phyloP scores from a whole-genome alignment of 2,797 vertebrate species.

The Sebastes itinus region DNA sequence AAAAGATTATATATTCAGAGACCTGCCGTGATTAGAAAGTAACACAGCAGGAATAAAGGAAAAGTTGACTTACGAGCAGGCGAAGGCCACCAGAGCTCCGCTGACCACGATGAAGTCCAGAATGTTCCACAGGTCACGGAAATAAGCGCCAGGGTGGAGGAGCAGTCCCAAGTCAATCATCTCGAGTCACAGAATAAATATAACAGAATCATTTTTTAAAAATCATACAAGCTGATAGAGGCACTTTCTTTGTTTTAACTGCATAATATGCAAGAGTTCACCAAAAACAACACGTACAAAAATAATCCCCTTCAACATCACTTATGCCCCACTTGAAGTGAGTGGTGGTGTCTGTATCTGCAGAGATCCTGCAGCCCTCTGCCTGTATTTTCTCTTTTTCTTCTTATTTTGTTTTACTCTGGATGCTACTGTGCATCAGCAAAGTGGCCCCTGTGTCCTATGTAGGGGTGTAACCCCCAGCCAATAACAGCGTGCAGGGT shows the following conservation, averaged over 20 bases:
- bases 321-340: too few relatives aligned
- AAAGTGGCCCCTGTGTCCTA: too few relatives aligned
- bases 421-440: too few relatives aligned
- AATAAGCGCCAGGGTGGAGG: slow-evolving; percentile 96
- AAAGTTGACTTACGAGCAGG: slow-evolving; percentile 93
- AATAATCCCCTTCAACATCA: too few relatives aligned
- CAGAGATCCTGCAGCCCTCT: too few relatives aligned
- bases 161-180: slow-evolving; percentile 97
- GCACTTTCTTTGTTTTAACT: background rate
- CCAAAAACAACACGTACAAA: too few relatives aligned
- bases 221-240: background rate
- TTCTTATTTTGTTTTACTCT: too few relatives aligned
- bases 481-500: too few relatives aligned
- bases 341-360: too few relatives aligned
- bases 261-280: too few relatives aligned
- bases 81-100: slow-evolving; percentile 98
- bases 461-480: rapidly evolving
- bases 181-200: slow-evolving; percentile 66
- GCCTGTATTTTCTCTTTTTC: too few relatives aligned
- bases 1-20: background rate
- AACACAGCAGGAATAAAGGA: background rate
- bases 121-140: slow-evolving; percentile 98
- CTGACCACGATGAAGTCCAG: slow-evolving; percentile 99
- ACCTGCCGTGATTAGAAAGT: background rate
- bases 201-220: background rate